phyloP scores from a whole-genome alignment of 2,888 invertebrate species.

The Ommatoiulus sabulosus region DNA sequence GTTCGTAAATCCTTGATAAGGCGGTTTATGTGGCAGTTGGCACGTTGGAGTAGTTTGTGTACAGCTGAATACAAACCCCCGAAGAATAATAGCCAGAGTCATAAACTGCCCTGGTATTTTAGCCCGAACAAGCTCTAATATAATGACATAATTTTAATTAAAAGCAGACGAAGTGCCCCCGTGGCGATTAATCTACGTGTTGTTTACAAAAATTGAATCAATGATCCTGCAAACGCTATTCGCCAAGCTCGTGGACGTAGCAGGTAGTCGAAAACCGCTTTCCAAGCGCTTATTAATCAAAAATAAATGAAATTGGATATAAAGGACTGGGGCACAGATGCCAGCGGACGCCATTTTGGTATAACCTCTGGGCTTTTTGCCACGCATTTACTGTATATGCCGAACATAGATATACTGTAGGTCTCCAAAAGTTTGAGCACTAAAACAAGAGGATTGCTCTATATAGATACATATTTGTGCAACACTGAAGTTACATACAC shows the following conservation, averaged over 20 bases:
- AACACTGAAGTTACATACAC: no score
- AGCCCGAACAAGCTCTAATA: background rate
- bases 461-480: no score
- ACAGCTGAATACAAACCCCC: background rate
- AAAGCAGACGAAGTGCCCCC: constrained; percentile 3
- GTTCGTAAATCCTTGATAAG: constrained; percentile 19
- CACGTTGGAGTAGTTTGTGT: constrained; percentile 9
- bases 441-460: no score
- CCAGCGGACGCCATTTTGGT: background rate
- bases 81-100: constrained; percentile 2
- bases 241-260: background rate
- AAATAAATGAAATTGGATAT: background rate
- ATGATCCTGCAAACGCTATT: background rate
- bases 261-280: background rate
- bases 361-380: background rate
- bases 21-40: constrained; percentile 12
- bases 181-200: constrained; percentile 2
- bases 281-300: background rate
- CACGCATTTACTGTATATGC: no score
- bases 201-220: constrained; percentile 17
- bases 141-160: constrained; percentile 19
- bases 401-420: no score
- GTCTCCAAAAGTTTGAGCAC: no score
- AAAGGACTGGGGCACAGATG: background rate
- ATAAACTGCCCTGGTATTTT: background rate